phyloP scores from a whole-genome alignment of 2,888 invertebrate genomes.

The Malachius bipustulatus region DNA sequence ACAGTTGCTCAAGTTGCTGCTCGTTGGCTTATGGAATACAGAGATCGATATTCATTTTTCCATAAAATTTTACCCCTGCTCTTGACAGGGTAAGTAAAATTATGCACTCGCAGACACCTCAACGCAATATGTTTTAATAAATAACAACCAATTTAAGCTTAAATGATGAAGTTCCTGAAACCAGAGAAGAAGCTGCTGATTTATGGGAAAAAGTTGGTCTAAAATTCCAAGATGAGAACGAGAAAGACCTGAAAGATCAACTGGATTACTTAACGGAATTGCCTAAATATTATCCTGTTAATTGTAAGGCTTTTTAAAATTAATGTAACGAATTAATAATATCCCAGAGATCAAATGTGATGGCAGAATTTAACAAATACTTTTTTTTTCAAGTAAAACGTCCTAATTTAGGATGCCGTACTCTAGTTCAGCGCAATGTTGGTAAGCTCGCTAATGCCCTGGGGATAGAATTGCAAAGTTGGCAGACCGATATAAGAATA shows the following conservation, averaged over 20 bases:
- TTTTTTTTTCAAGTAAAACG: conserved; percentile 47
- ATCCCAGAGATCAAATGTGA: too few species aligned
- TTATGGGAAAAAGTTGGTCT: conserved; percentile 65
- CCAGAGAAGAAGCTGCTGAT: conserved; percentile 48
- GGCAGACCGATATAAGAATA: conserved; percentile 57
- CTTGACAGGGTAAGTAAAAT: conserved; percentile 64
- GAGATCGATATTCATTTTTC: conserved; percentile 84
- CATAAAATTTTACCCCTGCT: conserved; percentile 74
- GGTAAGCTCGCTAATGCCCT: conserved; percentile 63
- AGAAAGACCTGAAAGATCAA: conserved; percentile 73
- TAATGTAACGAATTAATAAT: too few species aligned
- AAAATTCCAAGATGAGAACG: conserved; percentile 76
- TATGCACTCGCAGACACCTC: too few species aligned
- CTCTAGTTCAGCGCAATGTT: conserved; percentile 61
- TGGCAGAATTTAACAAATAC: too few species aligned
- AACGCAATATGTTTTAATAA: too few species aligned
- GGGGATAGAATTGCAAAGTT: conserved; percentile 56
- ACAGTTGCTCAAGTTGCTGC: conserved; percentile 69
- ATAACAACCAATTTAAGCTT: too few species aligned
- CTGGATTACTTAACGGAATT: conserved; percentile 59
- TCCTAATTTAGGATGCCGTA: conserved; percentile 81
- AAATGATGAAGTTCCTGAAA: conserved; percentile 67
- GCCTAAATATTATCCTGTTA: conserved; percentile 61
- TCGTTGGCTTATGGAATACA: conserved; percentile 62
- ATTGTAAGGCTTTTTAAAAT: conserved; percentile 36